A percentile compares a stretch with the other conserved stretches of the same genome.
phyloP scores from a whole-genome alignment of 2,888 invertebrate genomes.

The Autographa gamma region DNA sequence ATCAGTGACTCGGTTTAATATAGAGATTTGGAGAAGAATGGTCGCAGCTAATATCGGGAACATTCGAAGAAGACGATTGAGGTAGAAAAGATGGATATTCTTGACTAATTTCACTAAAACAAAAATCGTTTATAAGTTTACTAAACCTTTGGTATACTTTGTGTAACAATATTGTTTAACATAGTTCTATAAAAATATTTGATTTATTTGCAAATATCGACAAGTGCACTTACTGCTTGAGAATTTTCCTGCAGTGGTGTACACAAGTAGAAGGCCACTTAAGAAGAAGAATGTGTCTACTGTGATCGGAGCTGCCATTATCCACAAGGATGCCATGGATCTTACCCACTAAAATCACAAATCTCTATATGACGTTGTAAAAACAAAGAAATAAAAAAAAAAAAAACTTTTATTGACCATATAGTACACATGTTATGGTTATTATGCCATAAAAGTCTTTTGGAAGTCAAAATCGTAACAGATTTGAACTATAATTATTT shows the following conservation, averaged over 20 bases:
- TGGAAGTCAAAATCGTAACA: no score
- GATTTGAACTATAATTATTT: no score
- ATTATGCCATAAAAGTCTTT: no score
- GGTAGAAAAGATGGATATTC: constrained; percentile 76
- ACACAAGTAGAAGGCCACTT: constrained; percentile 77
- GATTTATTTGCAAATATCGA: background rate
- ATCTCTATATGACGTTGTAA: background rate
- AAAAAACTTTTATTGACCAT: no score
- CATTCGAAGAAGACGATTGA: constrained; percentile 77
- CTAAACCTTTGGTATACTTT: no score
- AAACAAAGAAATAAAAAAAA: no score
- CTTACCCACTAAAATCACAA: constrained; percentile 72
- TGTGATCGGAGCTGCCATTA: constrained; percentile 80
- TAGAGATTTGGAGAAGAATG: constrained; percentile 72
- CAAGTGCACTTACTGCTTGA: constrained; percentile 67
- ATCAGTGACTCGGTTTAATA: constrained; percentile 71
- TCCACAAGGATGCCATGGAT: constrained; percentile 75
- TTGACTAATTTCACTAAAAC: constrained; percentile 72
- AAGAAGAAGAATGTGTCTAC: constrained; percentile 91
- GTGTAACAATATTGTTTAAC: no score
- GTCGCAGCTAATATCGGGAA: constrained; percentile 73
- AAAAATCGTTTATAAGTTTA: constrained; percentile 5
- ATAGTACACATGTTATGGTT: no score
- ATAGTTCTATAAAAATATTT: no score
- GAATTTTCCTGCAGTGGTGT: constrained; percentile 75